A percentile compares a stretch with the other conserved stretches of the same genome.
Evolutionary conservation across 2,113 vertebrate genomes (phyloP).

Genomic region (Lophotis ruficrista): DNA sequence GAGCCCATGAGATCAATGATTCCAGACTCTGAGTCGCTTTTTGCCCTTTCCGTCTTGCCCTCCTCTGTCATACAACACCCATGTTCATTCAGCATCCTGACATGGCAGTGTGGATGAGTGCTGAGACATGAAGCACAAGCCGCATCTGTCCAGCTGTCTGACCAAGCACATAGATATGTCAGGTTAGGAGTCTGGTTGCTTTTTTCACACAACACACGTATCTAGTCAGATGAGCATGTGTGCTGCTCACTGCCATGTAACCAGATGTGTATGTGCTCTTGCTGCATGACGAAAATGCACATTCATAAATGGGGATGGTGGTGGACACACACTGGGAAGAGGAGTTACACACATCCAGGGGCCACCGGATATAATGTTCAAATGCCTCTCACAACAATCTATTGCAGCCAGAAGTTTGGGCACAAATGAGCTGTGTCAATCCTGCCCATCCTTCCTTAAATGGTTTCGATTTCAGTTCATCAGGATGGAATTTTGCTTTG

Average conservation of each 20-base stretch:
- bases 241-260: neutral
- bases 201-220: accelerated
- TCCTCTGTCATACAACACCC: neutral
- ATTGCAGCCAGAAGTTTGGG: neutral
- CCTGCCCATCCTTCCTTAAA: neutral
- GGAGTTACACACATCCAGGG: neutral
- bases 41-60: neutral
- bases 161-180: neutral
- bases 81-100: neutral
- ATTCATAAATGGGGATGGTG: neutral
- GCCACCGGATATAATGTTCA: neutral
- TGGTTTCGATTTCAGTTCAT: neutral
- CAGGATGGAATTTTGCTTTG: neutral
- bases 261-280: accelerated
- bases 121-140: neutral
- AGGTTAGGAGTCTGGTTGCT: neutral
- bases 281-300: neutral
- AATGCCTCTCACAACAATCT: neutral
- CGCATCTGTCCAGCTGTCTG: neutral
- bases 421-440: neutral
- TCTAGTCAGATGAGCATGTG: neutral
- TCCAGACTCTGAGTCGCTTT: neutral
- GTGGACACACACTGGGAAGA: neutral
- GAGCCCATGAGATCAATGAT: neutral
- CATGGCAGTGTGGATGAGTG: neutral